Base-by-base conservation (phyloP, 2,888 invertebrate genomes). In the Andrena dorsata region DNA sequence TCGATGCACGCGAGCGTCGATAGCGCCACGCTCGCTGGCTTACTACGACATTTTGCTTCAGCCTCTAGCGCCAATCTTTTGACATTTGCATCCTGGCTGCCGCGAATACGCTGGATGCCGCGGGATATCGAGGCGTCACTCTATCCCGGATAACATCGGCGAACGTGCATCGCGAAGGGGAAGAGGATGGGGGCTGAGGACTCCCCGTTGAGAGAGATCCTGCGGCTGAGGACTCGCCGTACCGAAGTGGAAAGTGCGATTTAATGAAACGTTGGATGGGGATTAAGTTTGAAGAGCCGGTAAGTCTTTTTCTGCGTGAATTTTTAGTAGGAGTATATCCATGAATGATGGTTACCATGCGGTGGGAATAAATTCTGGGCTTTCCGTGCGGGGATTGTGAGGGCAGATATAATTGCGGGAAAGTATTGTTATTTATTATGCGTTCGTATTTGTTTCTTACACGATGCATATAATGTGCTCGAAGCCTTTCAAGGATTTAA, bases 31-130 rank as follows among this genome's bases (percentile, higher is more conserved):
- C 47, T 20, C 23, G 35, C n/a, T 13, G 6, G 7, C n/a, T 78
- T 56, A 26, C 28, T 26, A 26, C 41, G 7, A 41, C 68, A 58
- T 73, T 80, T 70, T 51, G 47, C 69, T 68, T 53, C 41, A 64
- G 20, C 49, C 10, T 41, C 32, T 23, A 23, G 32, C 58, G 47
- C 32, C 68, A 65, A 23, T 73, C 82, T 76, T 81, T 81, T 76
- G 76, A 83, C 81, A 76, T 83, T 81, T 73, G 81, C 82, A 80
- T 82, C 72, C 49, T 23, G 64, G 64, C 64, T 81, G 81, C 72
- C 47, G 76, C 5, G 76, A 72, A 76, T 68, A 63, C 68, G 68
- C 51, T 28, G 66, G 35, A 66, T 66, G 61, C 68, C 41, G 30
- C 70, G 66, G 47, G 66, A 76, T 80, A 77, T 66, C 81, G 61